Evolutionary conservation across 2,888 invertebrate genomes (phyloP), one percentile per base, ranked within the genome.

Genomic region (Nomada lathburiana): DNA sequence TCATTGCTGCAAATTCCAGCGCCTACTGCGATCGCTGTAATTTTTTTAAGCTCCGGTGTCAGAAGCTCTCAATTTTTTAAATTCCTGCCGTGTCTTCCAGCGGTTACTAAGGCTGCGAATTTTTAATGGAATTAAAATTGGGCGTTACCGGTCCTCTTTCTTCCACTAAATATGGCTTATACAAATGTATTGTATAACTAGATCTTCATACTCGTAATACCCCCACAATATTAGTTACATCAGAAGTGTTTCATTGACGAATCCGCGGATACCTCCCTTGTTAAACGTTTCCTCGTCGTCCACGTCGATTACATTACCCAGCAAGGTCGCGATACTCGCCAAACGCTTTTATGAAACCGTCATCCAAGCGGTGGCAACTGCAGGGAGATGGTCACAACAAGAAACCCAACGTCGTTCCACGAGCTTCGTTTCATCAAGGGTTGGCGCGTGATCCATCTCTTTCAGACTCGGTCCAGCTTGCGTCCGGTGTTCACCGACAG

Each of bases 391-490:
- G 10, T 11, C 9, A 18, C 16, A 29, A 11, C 13, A 44, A 29
- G 5, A 42, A 29, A 42, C 60, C 69, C 59, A 50, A 62, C 65
- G 52, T 20, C 68, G 71, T 76, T 71, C 65, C 29, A 74, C 57
- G 60, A 68, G 59, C 74, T 76, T 79, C 76, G 75, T 71, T 73
- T 76, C 71, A 79, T 79, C 73, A 64, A 57, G 20, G 53, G 57
- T 3, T 42, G 55, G 59, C 69, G 72, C 47, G 73, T 68, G 86
- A 86, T 86, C 83, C 83, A 72, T 86, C 86, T 88, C 83, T 79
- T 74, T 86, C 76, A 86, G 71, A 76, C 76, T 50, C 64, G 59
- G 44, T 44, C 44, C 74, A 53, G 70, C 70, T 81, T 73, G 72
- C 62, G 63, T 20, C 23, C 50, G 50, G 3, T 16, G 57, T 29